phyloP scores from a whole-genome alignment of 2,888 invertebrate genomes.

The Xestia xanthographa region DNA sequence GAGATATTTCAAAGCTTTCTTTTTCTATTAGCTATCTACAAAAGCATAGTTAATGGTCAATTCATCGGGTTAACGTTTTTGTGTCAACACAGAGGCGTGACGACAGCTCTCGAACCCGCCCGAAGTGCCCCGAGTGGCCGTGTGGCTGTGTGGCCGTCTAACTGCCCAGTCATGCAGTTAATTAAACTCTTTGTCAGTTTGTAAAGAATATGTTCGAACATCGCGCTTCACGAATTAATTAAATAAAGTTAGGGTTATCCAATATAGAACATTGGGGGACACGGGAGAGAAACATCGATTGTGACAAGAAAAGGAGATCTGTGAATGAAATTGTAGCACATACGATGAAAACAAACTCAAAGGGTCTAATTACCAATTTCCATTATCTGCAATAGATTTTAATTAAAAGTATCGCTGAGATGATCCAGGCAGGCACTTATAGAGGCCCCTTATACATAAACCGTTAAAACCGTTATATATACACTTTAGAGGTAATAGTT shows the following conservation, averaged over 20 bases:
- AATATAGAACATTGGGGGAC: not conserved
- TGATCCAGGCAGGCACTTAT: not conserved
- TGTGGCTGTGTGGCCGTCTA: not conserved
- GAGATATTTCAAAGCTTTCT: not conserved
- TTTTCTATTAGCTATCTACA: not conserved
- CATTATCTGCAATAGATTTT: not conserved
- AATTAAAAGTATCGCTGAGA: not conserved
- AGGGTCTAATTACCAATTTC: not conserved
- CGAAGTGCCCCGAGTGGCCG: not conserved
- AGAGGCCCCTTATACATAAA: no score
- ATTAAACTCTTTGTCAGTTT: conserved; percentile 48
- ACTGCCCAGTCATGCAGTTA: conserved; percentile 48
- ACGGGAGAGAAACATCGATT: no score
- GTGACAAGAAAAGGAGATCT: not conserved
- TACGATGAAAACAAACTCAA: not conserved
- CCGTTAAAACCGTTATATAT: no score
- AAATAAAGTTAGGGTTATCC: conserved; percentile 17
- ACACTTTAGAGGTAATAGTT: not conserved
- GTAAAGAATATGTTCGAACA: conserved; percentile 5
- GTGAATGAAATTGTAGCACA: not conserved
- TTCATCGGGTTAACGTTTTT: conserved; percentile 49
- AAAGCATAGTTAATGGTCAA: conserved; percentile 26
- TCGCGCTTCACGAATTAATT: conserved; percentile 29
- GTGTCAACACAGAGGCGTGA: conserved; percentile 38
- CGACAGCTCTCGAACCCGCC: not conserved